Conservation (phyloP, 2,113 vertebrate species). For the Pseudorasbora parva region DNA sequence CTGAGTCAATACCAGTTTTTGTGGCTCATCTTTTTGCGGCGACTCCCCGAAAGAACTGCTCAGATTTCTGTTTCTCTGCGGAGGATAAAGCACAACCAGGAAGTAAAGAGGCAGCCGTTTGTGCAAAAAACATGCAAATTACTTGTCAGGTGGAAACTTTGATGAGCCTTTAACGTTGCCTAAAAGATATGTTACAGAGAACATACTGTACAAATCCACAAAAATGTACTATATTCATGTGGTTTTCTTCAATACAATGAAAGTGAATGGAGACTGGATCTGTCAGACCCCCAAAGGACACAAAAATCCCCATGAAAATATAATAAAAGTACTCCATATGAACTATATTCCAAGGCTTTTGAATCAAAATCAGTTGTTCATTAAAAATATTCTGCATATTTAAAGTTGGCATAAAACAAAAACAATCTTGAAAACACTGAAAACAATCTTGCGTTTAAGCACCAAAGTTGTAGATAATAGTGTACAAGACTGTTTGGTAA, state of each 20-base stretch:
- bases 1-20: conserved; percentile 53
- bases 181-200: not conserved
- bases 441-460: not conserved
- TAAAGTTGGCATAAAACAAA: not conserved
- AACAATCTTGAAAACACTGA: not conserved
- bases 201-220: not conserved
- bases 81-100: conserved; percentile 7
- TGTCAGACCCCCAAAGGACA: not conserved
- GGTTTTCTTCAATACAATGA: not conserved
- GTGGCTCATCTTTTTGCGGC: conserved; percentile 54
- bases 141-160: not conserved
- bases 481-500: too few species aligned
- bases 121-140: conserved; percentile 25
- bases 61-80: conserved; percentile 62
- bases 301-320: not conserved
- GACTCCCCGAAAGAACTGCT: conserved; percentile 80
- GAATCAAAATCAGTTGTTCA: not conserved
- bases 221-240: not conserved
- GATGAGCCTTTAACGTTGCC: too few species aligned
- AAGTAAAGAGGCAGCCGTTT: not conserved
- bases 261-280: not conserved
- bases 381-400: not conserved
- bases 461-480: not conserved
- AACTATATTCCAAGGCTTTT: not conserved
- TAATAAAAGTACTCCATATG: not conserved